Conservation (phyloP, 2,888 invertebrate species). For the Torymus tubicola region DNA sequence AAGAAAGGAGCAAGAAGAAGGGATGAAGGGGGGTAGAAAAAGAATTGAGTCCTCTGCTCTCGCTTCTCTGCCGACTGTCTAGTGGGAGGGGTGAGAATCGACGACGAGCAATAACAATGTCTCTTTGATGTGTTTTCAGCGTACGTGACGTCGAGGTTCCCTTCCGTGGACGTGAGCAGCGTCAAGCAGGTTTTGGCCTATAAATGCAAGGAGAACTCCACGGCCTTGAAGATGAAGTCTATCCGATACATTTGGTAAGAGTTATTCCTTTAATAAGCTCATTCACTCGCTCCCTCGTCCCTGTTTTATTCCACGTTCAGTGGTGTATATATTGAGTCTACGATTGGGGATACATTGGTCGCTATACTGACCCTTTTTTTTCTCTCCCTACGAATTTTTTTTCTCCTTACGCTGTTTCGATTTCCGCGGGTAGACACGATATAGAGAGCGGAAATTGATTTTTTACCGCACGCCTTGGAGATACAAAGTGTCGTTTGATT, state of each 20-base stretch:
- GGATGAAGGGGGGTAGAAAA: background rate
- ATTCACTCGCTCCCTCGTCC: background rate
- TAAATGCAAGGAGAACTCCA: constrained; percentile 88
- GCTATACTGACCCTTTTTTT: too few species aligned
- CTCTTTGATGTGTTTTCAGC: constrained; percentile 73
- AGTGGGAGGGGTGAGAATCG: background rate
- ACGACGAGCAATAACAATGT: constrained; percentile 29
- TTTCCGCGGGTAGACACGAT: too few species aligned
- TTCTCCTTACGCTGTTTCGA: too few species aligned
- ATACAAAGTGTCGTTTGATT: too few species aligned
- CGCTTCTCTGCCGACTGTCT: too few species aligned
- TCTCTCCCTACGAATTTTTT: too few species aligned
- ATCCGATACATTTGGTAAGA: constrained; percentile 80
- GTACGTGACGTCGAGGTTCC: constrained; percentile 85
- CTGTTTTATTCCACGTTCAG: background rate
- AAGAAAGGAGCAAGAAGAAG: background rate
- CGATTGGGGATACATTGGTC: too few species aligned
- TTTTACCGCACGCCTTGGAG: too few species aligned
- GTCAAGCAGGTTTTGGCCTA: constrained; percentile 87
- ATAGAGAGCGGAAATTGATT: too few species aligned
- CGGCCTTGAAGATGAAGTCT: constrained; percentile 85
- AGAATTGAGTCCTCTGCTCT: background rate
- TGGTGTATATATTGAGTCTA: too few species aligned
- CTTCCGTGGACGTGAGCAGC: constrained; percentile 85
- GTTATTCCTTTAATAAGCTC: constrained; percentile 37